A percentile compares a stretch with the other conserved stretches of the same genome.
Evolutionary conservation across 2,888 invertebrate species (phyloP).

Genomic region (Leucania comma): DNA sequence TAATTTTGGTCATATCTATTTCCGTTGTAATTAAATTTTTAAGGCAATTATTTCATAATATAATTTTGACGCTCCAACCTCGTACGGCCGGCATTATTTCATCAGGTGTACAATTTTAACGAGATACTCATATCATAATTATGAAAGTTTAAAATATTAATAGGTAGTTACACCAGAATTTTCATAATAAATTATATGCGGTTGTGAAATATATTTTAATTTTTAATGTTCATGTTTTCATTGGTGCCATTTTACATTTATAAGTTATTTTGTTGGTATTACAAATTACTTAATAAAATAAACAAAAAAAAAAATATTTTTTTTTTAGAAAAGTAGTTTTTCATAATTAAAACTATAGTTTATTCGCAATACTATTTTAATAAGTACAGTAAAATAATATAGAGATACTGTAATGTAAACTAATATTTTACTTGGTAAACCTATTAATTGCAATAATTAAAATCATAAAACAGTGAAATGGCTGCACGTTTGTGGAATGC

Average conservation of each 20-base stretch:
- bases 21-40: too few relatives aligned
- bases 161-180: conserved; percentile 7
- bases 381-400: too few relatives aligned
- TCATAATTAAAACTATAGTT: too few relatives aligned
- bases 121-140: conserved; percentile 30
- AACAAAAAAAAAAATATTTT: too few relatives aligned
- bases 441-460: background rate
- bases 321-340: too few relatives aligned
- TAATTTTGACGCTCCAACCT: conserved; percentile 28
- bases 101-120: conserved; percentile 54
- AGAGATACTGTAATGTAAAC: background rate
- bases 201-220: conserved; percentile 8
- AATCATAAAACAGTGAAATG: background rate
- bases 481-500: too few relatives aligned
- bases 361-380: background rate
- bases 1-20: too few relatives aligned
- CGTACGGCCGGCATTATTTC: conserved; percentile 31
- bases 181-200: background rate
- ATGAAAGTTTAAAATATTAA: conserved; percentile 34
- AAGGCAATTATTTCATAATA: conserved; percentile 34
- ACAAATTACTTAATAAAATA: background rate
- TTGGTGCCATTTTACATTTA: background rate
- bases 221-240: conserved; percentile 20
- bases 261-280: background rate
- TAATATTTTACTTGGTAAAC: background rate